Conservation (phyloP, 2,888 invertebrate species). For the Steinernema carpocapsae region DNA sequence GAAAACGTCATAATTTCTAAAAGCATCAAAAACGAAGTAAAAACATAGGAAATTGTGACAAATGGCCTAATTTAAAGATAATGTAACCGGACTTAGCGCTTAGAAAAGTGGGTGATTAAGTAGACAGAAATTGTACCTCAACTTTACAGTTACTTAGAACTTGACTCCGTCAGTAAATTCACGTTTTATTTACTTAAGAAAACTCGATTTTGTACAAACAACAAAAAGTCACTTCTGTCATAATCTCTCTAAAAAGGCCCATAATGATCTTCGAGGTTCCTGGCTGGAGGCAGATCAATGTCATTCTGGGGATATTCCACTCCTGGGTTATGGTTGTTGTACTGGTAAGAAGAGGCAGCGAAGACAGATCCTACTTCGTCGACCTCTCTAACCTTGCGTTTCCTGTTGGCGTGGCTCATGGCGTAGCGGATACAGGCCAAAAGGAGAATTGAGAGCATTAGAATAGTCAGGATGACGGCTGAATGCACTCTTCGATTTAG, state of each 20-base stretch:
- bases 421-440: constrained; percentile 68
- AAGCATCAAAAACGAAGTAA: no score
- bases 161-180: no score
- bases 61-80: no score
- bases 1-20: no score
- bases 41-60: no score
- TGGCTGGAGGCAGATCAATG: constrained; percentile 17
- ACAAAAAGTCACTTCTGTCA: not conserved
- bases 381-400: constrained; percentile 66
- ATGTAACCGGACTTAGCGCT: no score
- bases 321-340: constrained; percentile 2
- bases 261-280: constrained; percentile 26
- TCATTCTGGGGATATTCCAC: not conserved
- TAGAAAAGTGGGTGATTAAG: no score
- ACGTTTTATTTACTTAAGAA: constrained; percentile 10
- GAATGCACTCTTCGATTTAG: constrained; percentile 39
- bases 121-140: no score
- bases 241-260: constrained; percentile 5
- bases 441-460: constrained; percentile 65
- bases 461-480: constrained; percentile 68
- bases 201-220: constrained; percentile 21
- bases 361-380: constrained; percentile 56
- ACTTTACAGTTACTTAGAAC: no score
- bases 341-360: constrained; percentile 18
- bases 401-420: constrained; percentile 67